Evolutionary conservation across 2,113 vertebrate genomes (phyloP).

Genomic region (Harpagus bidentatus): DNA sequence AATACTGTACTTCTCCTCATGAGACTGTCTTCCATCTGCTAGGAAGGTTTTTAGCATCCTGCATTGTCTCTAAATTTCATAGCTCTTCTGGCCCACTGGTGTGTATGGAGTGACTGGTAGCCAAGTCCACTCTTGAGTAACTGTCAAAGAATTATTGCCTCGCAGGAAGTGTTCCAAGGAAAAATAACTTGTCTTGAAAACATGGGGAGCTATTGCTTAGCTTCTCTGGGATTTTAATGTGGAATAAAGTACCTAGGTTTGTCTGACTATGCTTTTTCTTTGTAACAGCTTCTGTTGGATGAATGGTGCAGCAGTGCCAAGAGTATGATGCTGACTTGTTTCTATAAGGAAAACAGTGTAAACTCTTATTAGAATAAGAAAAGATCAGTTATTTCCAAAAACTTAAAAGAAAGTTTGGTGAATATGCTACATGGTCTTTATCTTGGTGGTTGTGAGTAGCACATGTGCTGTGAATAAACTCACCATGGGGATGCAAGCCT

Average conservation of each 20-base stretch:
- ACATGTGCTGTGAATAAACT: not conserved
- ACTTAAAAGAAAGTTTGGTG: not conserved
- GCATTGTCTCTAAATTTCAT: slow-evolving; percentile 27
- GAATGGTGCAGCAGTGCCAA: not conserved
- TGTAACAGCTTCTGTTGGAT: not conserved
- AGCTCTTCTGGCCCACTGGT: not conserved
- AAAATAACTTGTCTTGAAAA: not conserved
- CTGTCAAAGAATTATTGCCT: not conserved
- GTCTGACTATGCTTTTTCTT: not conserved
- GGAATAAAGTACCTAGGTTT: not conserved
- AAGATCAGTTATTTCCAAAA: not conserved
- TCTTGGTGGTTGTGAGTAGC: not conserved
- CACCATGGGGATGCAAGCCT: not conserved
- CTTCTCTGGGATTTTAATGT: not conserved
- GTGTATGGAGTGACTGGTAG: not conserved
- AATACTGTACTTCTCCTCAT: not conserved
- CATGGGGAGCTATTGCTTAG: not conserved
- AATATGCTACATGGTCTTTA: not conserved
- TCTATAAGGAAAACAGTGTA: not conserved
- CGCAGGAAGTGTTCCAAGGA: not conserved
- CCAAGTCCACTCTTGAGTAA: not conserved
- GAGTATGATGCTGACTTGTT: not conserved
- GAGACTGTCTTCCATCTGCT: slow-evolving; percentile 23
- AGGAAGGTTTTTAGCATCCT: not conserved
- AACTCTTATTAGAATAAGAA: not conserved